Base-by-base conservation (phyloP, 64 coral and sea anemone species). In the Hydrozoanthus tunicans region DNA sequence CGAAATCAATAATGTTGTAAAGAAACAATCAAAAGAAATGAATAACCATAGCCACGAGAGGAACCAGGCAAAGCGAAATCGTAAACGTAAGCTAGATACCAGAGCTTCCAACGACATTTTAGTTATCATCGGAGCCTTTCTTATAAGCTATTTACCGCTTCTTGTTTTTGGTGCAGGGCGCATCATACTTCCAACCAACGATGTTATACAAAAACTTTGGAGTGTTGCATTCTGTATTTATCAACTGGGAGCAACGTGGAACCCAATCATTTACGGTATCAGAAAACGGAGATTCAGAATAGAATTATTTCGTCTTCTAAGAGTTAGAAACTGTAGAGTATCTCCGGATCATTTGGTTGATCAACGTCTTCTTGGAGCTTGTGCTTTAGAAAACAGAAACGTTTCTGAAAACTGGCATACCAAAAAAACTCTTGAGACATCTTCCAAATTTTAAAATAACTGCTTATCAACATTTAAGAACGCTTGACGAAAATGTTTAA, bases 71-170 rank as follows among this genome's bases (percentile, higher is more conserved):
- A 84, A 72, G 5, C 52, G 23, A 24, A 27, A 10, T 7, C 3
- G 6, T 15, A n/a, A 76, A 9, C 15, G 5, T 25, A 14, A 63
- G 10, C 26, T 67, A 26, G 51, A 92, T 3, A 26, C 61, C 6
- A 92, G 64, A 71, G 81, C 91, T 59, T 81, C 80, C 13, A 92
- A 76, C 76, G 91, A 92, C 24, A 58, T 70, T 59, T 3, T 82
- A 7, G 20, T 92, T 77, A 52, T 92, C 3, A 23, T 92, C 8
- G 80, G 90, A n/a, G 90, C 79, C 15, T 92, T 82, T 85, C 80
- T 92, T 7, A 5, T 70, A 3, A 68, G 77, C 14, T 91, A 91
- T 58, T 80, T 91, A 1, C 77, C 89, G 57, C 20, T 69, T 62
- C 53, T 75, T 26, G 10, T 80, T 32, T 26, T 7, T 14, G 62